phyloP scores from a whole-genome alignment of 2,113 vertebrate species.

The Stercorarius parasiticus region DNA sequence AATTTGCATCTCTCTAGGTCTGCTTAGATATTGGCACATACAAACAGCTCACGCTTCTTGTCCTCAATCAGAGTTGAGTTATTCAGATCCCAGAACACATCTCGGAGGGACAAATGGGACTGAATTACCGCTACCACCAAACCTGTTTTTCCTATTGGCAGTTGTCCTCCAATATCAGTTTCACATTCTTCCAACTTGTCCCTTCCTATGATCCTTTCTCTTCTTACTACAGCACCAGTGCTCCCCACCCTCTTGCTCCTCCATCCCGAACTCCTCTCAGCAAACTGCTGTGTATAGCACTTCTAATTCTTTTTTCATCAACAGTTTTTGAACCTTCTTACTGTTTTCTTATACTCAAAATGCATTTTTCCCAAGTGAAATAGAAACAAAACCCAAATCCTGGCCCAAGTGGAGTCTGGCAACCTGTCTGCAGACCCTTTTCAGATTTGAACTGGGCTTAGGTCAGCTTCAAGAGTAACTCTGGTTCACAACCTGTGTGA shows the following conservation, averaged over 20 bases:
- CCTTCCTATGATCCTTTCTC: neutral
- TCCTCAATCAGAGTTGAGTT: neutral
- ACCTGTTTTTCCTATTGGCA: neutral
- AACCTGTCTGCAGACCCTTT: neutral
- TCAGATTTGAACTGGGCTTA: neutral
- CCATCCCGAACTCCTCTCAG: neutral
- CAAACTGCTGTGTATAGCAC: neutral
- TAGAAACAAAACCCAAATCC: neutral
- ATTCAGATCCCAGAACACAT: neutral
- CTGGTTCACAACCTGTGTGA: neutral
- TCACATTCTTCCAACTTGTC: neutral
- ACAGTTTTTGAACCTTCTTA: neutral
- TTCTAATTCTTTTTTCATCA: neutral
- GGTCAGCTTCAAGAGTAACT: neutral
- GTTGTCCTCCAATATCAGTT: neutral
- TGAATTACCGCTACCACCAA: neutral
- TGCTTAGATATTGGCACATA: neutral
- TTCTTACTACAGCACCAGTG: neutral
- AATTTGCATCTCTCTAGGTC: slow-evolving; percentile 21
- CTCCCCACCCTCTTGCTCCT: neutral
- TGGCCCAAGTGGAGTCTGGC: neutral
- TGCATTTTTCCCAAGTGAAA: neutral
- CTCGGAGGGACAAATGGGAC: neutral
- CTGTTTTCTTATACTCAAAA: neutral
- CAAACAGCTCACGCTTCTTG: neutral